Evolutionary conservation across 2,888 invertebrate species (phyloP).

Genomic region (Pristionchus exspectatus): DNA sequence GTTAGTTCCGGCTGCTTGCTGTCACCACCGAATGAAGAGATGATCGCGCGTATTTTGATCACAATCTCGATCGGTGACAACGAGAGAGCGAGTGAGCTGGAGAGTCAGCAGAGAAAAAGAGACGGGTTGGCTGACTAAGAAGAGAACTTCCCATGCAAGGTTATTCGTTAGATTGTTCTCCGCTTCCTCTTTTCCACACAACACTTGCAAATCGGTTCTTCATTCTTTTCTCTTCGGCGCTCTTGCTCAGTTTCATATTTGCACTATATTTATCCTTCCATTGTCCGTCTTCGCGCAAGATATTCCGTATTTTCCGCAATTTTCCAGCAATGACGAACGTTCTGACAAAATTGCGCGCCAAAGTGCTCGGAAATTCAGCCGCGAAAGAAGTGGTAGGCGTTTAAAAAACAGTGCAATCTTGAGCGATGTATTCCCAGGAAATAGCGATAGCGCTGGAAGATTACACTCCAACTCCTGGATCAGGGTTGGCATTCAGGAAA

Average conservation of each 20-base stretch:
- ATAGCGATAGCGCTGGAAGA: neutral
- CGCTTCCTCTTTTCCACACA: neutral
- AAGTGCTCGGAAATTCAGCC: too few species aligned
- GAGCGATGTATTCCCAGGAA: neutral
- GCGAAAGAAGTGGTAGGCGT: too few species aligned
- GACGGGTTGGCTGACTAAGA: neutral
- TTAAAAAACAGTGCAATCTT: too few species aligned
- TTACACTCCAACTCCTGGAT: neutral
- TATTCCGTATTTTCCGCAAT: too few species aligned
- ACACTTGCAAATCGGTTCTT: neutral
- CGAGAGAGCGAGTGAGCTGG: neutral
- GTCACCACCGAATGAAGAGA: neutral
- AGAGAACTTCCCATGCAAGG: neutral
- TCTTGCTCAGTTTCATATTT: too few species aligned
- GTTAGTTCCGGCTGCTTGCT: neutral
- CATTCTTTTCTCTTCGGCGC: too few species aligned
- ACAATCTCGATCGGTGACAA: neutral
- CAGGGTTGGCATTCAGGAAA: neutral
- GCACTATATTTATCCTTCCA: too few species aligned
- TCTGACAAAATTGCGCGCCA: too few species aligned
- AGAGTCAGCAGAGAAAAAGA: neutral
- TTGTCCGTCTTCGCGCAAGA: too few species aligned
- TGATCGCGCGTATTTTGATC: neutral
- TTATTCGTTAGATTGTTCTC: too few species aligned
- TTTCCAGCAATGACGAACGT: too few species aligned